These are phyloP conservation scores for Chelonus formosanus DNA, from an alignment of 2,888 invertebrate genomes.

Conservation along the genomic window DNA sequence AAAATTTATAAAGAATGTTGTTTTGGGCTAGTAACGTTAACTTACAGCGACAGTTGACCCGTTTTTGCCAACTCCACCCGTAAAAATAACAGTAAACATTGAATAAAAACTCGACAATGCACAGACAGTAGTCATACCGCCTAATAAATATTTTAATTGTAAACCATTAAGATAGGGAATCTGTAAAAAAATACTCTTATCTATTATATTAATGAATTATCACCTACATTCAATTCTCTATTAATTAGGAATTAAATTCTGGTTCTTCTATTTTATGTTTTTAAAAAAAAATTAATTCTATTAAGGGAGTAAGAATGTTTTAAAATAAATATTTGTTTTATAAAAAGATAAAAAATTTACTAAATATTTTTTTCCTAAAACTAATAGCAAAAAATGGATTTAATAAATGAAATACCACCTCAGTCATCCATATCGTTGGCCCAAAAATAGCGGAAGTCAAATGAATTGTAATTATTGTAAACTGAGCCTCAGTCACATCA, in stretches of 20 bases:
- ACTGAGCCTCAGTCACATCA: slow-evolving; percentile 99
- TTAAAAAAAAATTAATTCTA: too few species aligned
- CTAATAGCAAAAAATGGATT: not conserved
- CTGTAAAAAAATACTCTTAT: slow-evolving; percentile 50
- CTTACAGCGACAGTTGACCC: slow-evolving; percentile 99
- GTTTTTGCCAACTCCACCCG: slow-evolving; percentile 97
- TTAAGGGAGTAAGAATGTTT: too few species aligned
- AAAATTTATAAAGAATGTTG: too few species aligned
- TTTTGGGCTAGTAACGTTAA: slow-evolving; percentile 35
- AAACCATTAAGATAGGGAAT: slow-evolving; percentile 72
- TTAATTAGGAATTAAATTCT: too few species aligned
- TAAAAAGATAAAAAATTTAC: too few species aligned
- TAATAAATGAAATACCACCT: slow-evolving; percentile 68
- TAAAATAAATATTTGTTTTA: too few species aligned
- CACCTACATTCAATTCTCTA: too few species aligned
- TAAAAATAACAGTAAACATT: slow-evolving; percentile 74
- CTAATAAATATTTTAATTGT: slow-evolving; percentile 81
- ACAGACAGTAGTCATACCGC: slow-evolving; percentile 77
- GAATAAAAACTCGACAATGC: slow-evolving; percentile 77
- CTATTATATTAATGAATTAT: slow-evolving; percentile 6
- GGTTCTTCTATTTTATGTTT: too few species aligned
- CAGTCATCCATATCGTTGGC: slow-evolving; percentile 83
- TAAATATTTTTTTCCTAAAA: too few species aligned
- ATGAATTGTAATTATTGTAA: slow-evolving; percentile 89
- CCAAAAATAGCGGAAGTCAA: slow-evolving; percentile 88